These are phyloP conservation scores for Saxidomus purpurata DNA, from an alignment of 1,140 invertebrate species.

Conservation along the genomic window DNA sequence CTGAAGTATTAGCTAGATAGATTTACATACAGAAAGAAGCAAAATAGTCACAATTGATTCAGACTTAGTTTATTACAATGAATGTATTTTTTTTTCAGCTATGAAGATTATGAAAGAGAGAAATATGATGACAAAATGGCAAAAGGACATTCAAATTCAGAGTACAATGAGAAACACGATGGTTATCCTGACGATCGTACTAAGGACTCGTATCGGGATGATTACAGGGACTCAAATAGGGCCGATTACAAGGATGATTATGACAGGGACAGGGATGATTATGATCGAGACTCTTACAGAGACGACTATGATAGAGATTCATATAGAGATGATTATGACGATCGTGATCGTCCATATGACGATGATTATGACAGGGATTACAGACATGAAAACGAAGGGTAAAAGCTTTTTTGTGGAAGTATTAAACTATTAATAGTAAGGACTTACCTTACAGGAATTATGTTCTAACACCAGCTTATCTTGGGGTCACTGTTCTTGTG, in stretches of 20 bases:
- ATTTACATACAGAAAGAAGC: too few species aligned
- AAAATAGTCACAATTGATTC: too few species aligned
- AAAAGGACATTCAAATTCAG: not conserved
- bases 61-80: too few species aligned
- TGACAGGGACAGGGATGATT: conserved; percentile 6
- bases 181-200: conserved; percentile 12
- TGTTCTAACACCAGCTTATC: too few species aligned
- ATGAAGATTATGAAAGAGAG: conserved; percentile 16
- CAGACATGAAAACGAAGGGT: conserved; percentile 2
- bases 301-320: conserved; percentile 37
- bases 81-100: not conserved
- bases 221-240: not conserved
- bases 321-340: conserved; percentile 39
- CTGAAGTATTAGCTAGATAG: too few species aligned
- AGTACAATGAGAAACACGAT: conserved; percentile 1
- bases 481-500: too few species aligned
- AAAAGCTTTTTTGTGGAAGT: not conserved
- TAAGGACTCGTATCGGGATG: not conserved
- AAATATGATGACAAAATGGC: not conserved
- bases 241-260: not conserved
- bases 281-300: conserved; percentile 6
- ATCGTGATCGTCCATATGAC: conserved; percentile 33
- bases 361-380: not conserved
- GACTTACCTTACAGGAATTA: too few species aligned
- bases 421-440: not conserved